Evolutionary conservation across 1,140 invertebrate species (phyloP).

Genomic region (Euura saliciscinereae): DNA sequence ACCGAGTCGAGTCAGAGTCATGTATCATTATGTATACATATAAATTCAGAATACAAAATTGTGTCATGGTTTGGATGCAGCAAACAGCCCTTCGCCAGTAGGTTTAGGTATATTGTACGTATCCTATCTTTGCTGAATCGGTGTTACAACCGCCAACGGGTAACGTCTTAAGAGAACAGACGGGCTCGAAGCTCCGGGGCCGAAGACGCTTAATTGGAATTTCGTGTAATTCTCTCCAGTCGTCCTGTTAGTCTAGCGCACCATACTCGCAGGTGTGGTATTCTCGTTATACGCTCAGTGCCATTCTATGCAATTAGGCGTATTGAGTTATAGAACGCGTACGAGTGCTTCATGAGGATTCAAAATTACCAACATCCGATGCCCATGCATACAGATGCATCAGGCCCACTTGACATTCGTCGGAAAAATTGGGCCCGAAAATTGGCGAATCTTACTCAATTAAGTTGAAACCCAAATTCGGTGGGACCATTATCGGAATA

Average conservation of each 20-base stretch:
- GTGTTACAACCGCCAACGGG: background rate
- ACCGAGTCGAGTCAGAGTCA: too few relatives aligned
- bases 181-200: background rate
- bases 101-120: background rate
- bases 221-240: slow-evolving; percentile 30
- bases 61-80: background rate
- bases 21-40: background rate
- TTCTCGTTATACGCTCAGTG: background rate
- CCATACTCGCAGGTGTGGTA: slow-evolving; percentile 8
- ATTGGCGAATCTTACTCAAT: too few relatives aligned
- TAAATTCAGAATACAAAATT: background rate
- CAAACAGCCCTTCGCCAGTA: background rate
- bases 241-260: slow-evolving; percentile 1
- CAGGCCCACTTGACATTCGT: too few relatives aligned
- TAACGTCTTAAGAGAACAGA: background rate
- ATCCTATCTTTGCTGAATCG: background rate
- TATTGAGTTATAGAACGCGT: slow-evolving; percentile 11
- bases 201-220: slow-evolving; percentile 32
- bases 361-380: background rate
- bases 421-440: too few relatives aligned
- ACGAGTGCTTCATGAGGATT: background rate
- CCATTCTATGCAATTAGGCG: slow-evolving; percentile 13
- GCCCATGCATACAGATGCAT: background rate
- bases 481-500: too few relatives aligned
- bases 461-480: too few relatives aligned